Evolutionary conservation across 2,888 invertebrate species (phyloP).

Genomic region (Nyleta sp.): DNA sequence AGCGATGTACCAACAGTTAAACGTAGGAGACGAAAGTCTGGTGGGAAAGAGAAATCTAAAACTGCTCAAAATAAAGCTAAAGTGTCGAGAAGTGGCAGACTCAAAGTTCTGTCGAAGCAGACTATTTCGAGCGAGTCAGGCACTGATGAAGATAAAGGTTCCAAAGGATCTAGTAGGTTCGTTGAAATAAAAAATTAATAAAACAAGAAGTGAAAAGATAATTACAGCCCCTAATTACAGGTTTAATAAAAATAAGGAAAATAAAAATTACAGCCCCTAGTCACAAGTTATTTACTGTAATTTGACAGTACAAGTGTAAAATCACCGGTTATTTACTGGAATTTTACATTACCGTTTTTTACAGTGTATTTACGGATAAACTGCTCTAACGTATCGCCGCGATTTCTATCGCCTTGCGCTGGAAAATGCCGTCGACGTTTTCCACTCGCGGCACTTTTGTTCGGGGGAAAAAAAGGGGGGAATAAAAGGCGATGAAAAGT

Average conservation of each 20-base stretch:
- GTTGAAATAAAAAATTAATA: too few relatives aligned
- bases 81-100: slow-evolving; percentile 90
- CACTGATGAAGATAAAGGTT: slow-evolving; percentile 85
- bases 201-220: too few relatives aligned
- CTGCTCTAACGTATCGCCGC: too few relatives aligned
- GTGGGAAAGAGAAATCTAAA: slow-evolving; percentile 74
- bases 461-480: slow-evolving; percentile 1
- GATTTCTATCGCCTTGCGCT: too few relatives aligned
- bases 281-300: too few relatives aligned
- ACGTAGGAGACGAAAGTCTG: slow-evolving; percentile 84
- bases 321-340: too few relatives aligned
- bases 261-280: too few relatives aligned
- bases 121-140: slow-evolving; percentile 95
- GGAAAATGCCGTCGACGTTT: slow-evolving; percentile 9
- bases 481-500: slow-evolving; percentile 13
- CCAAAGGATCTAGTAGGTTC: slow-evolving; percentile 85
- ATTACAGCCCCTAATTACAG: too few relatives aligned
- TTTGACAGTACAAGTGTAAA: too few relatives aligned
- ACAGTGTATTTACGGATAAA: too few relatives aligned
- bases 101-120: slow-evolving; percentile 95
- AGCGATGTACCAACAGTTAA: slow-evolving; percentile 87
- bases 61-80: slow-evolving; percentile 84
- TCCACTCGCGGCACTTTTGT: neutral
- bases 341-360: too few relatives aligned
- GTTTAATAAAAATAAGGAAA: too few relatives aligned